Conservation (phyloP, 1,140 invertebrate species). For the Papilio helenus region DNA sequence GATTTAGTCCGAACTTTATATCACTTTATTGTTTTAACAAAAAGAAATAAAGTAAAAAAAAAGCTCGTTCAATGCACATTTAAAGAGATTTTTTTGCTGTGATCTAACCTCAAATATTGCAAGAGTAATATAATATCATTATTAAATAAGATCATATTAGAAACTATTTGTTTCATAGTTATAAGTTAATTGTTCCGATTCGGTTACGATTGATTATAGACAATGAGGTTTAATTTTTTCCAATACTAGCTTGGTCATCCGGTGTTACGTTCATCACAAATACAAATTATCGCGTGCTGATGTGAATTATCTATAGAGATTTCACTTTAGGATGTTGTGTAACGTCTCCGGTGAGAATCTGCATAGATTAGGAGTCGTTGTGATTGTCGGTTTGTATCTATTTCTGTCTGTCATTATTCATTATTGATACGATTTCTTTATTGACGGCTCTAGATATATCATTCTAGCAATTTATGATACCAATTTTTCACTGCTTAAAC, state of each 20-base stretch:
- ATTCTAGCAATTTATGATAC: too few species aligned
- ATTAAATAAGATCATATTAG: too few species aligned
- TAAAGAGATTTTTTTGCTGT: too few species aligned
- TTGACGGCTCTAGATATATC: background rate
- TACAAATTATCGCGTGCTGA: slow-evolving; percentile 47
- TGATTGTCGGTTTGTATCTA: background rate
- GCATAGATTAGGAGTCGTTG: slow-evolving; percentile 4
- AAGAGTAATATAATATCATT: background rate
- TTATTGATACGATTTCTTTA: slow-evolving; percentile 14
- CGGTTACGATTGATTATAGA: background rate
- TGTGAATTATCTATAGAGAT: slow-evolving; percentile 51
- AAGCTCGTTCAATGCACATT: too few species aligned
- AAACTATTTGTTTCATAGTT: background rate
- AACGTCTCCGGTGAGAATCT: slow-evolving; percentile 43
- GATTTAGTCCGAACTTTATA: background rate
- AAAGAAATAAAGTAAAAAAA: background rate
- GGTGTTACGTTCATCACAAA: slow-evolving; percentile 31
- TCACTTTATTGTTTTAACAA: background rate
- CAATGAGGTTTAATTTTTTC: background rate
- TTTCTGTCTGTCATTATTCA: slow-evolving; percentile 1
- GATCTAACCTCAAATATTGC: background rate
- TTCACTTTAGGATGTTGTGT: slow-evolving; percentile 56
- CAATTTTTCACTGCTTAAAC: too few species aligned
- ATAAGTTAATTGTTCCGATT: background rate
- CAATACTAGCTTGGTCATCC: slow-evolving; percentile 1